phyloP scores from a whole-genome alignment of 2,797 vertebrate genomes.

The Corythornis leucogaster region DNA sequence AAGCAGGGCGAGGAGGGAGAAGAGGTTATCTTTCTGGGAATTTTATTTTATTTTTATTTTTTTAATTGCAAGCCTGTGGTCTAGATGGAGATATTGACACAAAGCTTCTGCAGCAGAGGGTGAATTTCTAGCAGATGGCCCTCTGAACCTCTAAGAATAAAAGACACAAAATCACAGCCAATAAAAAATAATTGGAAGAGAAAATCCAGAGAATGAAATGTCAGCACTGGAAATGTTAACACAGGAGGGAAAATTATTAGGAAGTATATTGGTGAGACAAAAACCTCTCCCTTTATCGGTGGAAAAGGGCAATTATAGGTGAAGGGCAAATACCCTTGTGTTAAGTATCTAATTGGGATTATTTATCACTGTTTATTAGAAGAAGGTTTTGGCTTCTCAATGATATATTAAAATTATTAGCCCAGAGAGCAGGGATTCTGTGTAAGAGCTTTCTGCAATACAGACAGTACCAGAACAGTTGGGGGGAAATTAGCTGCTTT shows the following conservation, averaged over 20 bases:
- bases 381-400: not conserved
- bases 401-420: not conserved
- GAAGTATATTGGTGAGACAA: not conserved
- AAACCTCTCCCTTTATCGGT: not conserved
- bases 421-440: not conserved
- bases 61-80: not conserved
- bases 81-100: not conserved
- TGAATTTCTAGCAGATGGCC: not conserved
- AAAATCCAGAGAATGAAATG: slow-evolving; percentile 32
- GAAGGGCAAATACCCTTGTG: not conserved
- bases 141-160: not conserved
- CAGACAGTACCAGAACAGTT: fast-evolving
- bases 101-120: not conserved
- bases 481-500: not conserved
- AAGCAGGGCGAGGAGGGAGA: not conserved
- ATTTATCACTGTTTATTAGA: slow-evolving; percentile 2
- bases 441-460: not conserved
- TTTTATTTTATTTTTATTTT: not conserved
- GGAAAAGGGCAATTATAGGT: slow-evolving; percentile 11
- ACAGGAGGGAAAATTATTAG: not conserved
- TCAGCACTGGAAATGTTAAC: slow-evolving; percentile 27
- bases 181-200: slow-evolving; percentile 31
- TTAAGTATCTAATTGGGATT: not conserved
- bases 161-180: slow-evolving; percentile 14
- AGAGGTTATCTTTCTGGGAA: too few relatives aligned